Percentiles rank a stretch among this genome's conserved stretches.
Conservation (phyloP, 2,113 vertebrate genomes). For the Candoia aspera region DNA sequence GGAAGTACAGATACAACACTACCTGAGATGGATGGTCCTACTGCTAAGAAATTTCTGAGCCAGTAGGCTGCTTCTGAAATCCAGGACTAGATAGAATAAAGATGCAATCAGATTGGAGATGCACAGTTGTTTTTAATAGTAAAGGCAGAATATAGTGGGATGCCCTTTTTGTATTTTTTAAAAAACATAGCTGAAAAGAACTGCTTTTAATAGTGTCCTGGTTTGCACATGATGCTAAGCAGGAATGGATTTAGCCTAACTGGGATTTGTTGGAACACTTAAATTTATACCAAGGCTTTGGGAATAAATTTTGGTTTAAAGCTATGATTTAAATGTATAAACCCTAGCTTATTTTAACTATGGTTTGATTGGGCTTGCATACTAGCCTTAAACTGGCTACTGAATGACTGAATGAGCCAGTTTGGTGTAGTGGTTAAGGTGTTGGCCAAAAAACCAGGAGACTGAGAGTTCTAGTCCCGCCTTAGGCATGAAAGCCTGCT, state of each 20-base stretch:
- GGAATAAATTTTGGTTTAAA: neutral
- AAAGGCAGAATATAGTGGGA: neutral
- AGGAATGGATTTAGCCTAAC: neutral
- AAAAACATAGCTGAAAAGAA: neutral
- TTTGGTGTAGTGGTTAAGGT: too few relatives aligned
- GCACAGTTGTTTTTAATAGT: neutral
- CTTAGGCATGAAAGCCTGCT: too few relatives aligned
- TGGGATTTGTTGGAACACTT: neutral
- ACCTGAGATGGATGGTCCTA: neutral
- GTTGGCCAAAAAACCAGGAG: too few relatives aligned
- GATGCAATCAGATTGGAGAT: neutral
- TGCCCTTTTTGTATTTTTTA: neutral
- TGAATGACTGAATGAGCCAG: too few relatives aligned
- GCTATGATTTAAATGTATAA: too few relatives aligned
- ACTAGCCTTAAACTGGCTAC: too few relatives aligned
- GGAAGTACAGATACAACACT: neutral
- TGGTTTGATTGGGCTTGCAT: too few relatives aligned
- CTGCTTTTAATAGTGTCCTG: neutral
- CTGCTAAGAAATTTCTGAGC: neutral
- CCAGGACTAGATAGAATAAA: neutral
- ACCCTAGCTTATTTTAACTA: too few relatives aligned
- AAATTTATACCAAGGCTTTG: neutral
- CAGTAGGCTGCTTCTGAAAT: neutral
- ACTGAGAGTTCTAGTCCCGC: too few relatives aligned
- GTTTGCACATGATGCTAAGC: neutral